These are phyloP conservation scores for Zeuzera pyrina DNA, from an alignment of 2,888 invertebrate genomes.

Conservation along the genomic window DNA sequence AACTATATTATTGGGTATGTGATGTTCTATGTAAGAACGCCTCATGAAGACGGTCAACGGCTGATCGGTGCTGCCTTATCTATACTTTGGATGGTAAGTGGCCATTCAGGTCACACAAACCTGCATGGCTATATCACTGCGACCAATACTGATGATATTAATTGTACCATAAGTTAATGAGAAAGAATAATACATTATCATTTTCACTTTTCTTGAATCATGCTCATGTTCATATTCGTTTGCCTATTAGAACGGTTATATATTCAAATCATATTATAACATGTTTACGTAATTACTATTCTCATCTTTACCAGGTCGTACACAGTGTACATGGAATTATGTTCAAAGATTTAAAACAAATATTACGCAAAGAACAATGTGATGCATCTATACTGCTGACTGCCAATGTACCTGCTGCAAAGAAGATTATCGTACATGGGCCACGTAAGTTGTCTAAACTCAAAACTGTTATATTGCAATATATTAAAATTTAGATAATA, in stretches of 20 bases:
- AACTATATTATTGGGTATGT: conserved; percentile 99
- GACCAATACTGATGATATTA: no score
- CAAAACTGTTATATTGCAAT: not conserved
- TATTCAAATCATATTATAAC: no score
- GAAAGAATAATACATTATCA: no score
- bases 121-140: no score
- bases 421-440: conserved; percentile 98
- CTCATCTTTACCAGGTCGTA: conserved; percentile 83
- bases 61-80: conserved; percentile 96
- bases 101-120: no score
- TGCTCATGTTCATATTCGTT: no score
- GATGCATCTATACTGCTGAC: conserved; percentile 98
- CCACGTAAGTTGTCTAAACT: conserved; percentile 50
- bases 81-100: conserved; percentile 95
- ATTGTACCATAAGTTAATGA: no score
- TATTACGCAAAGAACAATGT: conserved; percentile 98
- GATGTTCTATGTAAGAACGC: conserved; percentile 98
- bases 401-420: conserved; percentile 99
- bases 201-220: no score
- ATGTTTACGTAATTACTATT: no score
- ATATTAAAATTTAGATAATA: not conserved
- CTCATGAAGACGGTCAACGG: conserved; percentile 95
- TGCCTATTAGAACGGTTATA: no score
- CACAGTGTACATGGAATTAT: conserved; percentile 99
- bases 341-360: conserved; percentile 99